Evolutionary conservation across 2,888 invertebrate species (phyloP).

Genomic region (Metallyticus violacea): DNA sequence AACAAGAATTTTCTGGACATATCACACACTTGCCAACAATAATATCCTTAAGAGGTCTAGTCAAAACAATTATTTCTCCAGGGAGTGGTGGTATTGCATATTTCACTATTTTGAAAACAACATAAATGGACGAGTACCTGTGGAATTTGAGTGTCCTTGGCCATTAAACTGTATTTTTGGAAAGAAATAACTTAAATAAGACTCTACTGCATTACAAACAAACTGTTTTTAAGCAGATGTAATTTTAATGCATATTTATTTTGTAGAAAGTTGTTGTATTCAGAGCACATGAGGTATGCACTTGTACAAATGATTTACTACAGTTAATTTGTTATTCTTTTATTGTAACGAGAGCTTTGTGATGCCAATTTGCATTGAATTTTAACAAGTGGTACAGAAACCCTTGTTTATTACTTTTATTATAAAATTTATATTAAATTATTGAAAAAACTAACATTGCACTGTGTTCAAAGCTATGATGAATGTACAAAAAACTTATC

Average conservation of each 20-base stretch:
- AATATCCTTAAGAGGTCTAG: neutral
- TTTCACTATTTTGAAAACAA: neutral
- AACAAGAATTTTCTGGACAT: neutral
- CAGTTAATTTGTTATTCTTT: neutral
- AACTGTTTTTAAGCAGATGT: too few relatives aligned
- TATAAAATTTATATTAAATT: neutral
- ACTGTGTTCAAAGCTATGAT: too few relatives aligned
- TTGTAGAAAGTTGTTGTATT: neutral
- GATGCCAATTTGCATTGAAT: too few relatives aligned
- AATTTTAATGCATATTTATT: neutral
- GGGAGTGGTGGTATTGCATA: neutral
- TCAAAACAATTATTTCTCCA: neutral
- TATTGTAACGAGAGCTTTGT: too few relatives aligned
- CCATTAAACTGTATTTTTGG: neutral
- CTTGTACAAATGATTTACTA: neutral
- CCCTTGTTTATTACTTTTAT: neutral
- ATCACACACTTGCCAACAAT: neutral
- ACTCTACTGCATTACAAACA: neutral
- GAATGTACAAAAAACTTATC: too few relatives aligned
- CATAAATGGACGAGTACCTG: neutral
- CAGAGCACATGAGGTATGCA: neutral
- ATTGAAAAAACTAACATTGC: neutral
- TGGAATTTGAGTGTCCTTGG: neutral
- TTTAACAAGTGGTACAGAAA: neutral
- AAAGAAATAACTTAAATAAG: neutral